Percentiles rank a stretch among this genome's conserved stretches.
phyloP scores from a whole-genome alignment of 2,888 invertebrate genomes.

The Thymelicus lineola region DNA sequence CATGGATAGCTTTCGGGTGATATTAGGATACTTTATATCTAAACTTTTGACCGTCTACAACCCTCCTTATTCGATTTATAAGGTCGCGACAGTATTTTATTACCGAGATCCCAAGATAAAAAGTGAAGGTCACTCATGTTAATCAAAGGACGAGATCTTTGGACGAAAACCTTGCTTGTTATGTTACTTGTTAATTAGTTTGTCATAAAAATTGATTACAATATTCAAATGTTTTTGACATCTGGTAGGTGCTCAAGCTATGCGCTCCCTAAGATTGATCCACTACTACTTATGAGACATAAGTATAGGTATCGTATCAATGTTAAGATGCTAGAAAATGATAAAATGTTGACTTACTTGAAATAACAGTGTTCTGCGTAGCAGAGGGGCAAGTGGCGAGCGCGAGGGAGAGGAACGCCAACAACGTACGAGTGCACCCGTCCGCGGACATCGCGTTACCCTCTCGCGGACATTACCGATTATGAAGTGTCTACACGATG shows the following conservation, averaged over 20 bases:
- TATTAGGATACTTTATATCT: constrained; percentile 40
- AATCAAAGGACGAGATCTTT: constrained; percentile 8
- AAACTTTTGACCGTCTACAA: constrained; percentile 26
- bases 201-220: neutral
- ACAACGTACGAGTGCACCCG: constrained; percentile 63
- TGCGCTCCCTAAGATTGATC: no score
- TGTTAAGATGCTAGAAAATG: no score
- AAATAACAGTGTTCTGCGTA: constrained; percentile 66
- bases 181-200: neutral
- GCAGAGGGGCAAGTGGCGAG: constrained; percentile 71
- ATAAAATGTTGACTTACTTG: constrained; percentile 57
- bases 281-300: no score
- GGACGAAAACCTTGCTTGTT: constrained; percentile 4
- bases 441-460: constrained; percentile 69
- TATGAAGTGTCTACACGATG: constrained; percentile 10
- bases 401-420: constrained; percentile 65
- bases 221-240: neutral
- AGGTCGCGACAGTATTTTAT: constrained; percentile 20
- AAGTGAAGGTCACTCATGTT: constrained; percentile 10
- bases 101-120: constrained; percentile 13
- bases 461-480: constrained; percentile 56
- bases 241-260: no score
- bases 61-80: constrained; percentile 21
- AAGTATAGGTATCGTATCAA: no score
- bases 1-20: constrained; percentile 51